A percentile compares a stretch with the other conserved stretches of the same genome.
These are phyloP conservation scores for Sterna hirundo DNA, from an alignment of 2,113 vertebrate genomes.

Conservation along the genomic window DNA sequence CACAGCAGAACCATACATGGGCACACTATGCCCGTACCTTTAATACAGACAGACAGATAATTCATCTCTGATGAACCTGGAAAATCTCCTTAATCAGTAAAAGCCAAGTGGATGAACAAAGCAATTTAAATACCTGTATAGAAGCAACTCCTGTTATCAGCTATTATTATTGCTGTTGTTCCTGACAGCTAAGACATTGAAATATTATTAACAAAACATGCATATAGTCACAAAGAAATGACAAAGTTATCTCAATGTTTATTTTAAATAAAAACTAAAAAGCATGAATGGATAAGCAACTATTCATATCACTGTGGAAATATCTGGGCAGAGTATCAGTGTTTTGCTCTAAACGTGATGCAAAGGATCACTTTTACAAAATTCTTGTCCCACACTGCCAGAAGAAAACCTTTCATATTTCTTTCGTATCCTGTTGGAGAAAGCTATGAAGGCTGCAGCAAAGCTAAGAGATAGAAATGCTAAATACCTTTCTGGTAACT, in stretches of 20 bases:
- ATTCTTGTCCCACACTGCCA: neutral
- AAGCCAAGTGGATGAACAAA: constrained; percentile 32
- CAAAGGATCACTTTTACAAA: neutral
- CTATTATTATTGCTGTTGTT: neutral
- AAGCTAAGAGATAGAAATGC: neutral
- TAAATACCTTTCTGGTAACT: neutral
- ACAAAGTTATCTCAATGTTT: neutral
- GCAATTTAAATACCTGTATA: neutral
- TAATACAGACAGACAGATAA: neutral
- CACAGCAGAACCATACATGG: neutral
- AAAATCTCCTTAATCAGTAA: constrained; percentile 32
- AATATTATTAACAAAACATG: neutral
- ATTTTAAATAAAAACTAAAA: constrained; percentile 8
- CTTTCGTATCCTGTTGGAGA: neutral
- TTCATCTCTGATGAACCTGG: constrained; percentile 35
- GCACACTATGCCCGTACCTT: neutral
- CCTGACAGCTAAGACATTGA: neutral
- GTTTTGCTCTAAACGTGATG: neutral
- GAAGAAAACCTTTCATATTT: neutral
- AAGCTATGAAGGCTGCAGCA: neutral
- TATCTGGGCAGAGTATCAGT: neutral
- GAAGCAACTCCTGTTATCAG: neutral
- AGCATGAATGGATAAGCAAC: neutral
- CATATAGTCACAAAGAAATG: neutral
- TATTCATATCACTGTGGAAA: neutral